Evolutionary conservation across 2,888 invertebrate genomes (phyloP).

Genomic region (Subacronicta megacephala): DNA sequence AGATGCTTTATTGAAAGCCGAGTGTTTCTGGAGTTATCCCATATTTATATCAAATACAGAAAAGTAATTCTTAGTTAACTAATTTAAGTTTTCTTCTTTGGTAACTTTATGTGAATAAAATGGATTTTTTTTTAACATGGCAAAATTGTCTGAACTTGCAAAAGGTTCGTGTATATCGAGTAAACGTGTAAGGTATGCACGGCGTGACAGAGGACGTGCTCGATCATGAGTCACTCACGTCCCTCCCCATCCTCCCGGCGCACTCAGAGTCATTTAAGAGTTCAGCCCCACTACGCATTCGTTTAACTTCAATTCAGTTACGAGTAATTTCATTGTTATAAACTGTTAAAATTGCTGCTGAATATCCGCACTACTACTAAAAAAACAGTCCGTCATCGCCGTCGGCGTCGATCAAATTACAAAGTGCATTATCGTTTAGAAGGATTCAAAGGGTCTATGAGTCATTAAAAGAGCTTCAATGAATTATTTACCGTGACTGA

Average conservation of each 20-base stretch:
- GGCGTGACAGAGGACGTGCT: constrained; percentile 1
- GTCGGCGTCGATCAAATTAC: not conserved
- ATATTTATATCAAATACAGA: no score
- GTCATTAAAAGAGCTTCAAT: constrained; percentile 1
- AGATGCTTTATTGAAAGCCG: no score
- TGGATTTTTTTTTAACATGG: no score
- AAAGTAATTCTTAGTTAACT: no score
- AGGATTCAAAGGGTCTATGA: not conserved
- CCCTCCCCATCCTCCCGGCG: not conserved
- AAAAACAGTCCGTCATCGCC: no score
- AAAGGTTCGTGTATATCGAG: not conserved
- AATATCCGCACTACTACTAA: not conserved
- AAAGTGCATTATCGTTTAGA: not conserved
- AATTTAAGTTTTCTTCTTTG: no score
- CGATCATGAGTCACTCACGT: constrained; percentile 1
- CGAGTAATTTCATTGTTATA: not conserved
- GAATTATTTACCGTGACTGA: not conserved
- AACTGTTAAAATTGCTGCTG: not conserved
- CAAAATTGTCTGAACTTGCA: no score
- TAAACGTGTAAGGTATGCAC: not conserved
- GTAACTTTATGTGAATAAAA: no score
- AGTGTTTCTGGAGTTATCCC: no score
- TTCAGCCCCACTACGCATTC: not conserved
- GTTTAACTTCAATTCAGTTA: not conserved
- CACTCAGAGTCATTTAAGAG: not conserved